Evolutionary conservation across 2,888 invertebrate genomes (phyloP).

Genomic region (Acanthosepion lycidas): DNA sequence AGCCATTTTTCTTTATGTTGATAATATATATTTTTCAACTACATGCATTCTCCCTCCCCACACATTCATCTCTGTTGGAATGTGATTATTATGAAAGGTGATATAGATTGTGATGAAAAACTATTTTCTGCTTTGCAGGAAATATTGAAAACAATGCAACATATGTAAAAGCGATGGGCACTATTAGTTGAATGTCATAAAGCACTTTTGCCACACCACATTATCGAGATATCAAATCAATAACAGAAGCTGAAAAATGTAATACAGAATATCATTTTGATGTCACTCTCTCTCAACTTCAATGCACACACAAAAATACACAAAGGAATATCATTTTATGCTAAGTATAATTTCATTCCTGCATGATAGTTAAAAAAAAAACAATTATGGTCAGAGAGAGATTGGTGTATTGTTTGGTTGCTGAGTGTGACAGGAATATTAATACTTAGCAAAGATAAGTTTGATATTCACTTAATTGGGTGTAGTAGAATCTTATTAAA

Average conservation of each 20-base stretch:
- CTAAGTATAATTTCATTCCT: too few relatives aligned
- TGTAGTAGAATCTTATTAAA: not conserved
- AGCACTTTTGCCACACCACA: not conserved
- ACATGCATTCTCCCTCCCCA: not conserved
- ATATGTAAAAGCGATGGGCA: not conserved
- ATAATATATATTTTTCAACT: not conserved
- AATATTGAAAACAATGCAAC: not conserved
- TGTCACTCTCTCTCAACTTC: not conserved
- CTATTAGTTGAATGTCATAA: conserved; percentile 4
- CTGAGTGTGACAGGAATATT: not conserved
- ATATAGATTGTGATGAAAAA: not conserved
- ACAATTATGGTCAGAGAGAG: not conserved
- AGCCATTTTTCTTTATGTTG: not conserved
- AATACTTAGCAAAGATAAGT: not conserved
- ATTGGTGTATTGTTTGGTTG: not conserved
- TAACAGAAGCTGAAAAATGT: not conserved
- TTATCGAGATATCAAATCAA: not conserved
- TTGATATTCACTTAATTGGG: not conserved
- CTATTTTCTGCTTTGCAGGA: not conserved
- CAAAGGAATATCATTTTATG: not conserved
- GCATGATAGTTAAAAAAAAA: too few relatives aligned
- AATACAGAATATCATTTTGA: not conserved
- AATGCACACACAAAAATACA: not conserved
- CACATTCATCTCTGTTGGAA: not conserved
- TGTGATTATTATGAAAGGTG: not conserved